Evolutionary conservation across 2,888 invertebrate species (phyloP).

Genomic region (Lasioglossum lativentre): DNA sequence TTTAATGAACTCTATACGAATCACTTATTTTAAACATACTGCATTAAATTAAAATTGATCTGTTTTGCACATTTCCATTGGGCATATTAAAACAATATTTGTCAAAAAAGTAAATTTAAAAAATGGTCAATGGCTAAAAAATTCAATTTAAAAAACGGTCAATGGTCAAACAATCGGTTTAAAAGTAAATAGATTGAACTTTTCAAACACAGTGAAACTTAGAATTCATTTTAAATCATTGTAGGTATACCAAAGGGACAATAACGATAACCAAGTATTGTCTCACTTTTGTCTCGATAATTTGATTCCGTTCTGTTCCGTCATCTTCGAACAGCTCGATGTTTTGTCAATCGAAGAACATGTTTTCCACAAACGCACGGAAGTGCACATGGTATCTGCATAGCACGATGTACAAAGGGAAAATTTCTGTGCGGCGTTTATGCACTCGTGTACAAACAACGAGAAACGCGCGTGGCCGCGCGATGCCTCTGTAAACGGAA

Average conservation of each 20-base stretch:
- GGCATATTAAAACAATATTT: neutral
- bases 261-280: neutral
- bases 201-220: too few relatives aligned
- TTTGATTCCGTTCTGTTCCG: neutral
- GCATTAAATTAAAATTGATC: neutral
- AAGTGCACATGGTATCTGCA: neutral
- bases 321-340: neutral
- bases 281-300: neutral
- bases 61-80: neutral
- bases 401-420: neutral
- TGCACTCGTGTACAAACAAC: neutral
- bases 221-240: too few relatives aligned
- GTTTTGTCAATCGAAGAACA: neutral
- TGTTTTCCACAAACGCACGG: neutral
- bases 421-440: too few relatives aligned
- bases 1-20: neutral
- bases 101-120: too few relatives aligned
- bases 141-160: too few relatives aligned
- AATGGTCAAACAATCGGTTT: too few relatives aligned
- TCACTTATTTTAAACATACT: too few relatives aligned
- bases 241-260: too few relatives aligned
- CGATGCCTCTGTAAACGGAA: neutral
- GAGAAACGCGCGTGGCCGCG: neutral
- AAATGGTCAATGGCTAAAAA: too few relatives aligned
- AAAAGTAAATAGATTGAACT: too few relatives aligned